Base-by-base conservation (phyloP, 2,888 invertebrate genomes). In the Xestoiulus laeticollis region DNA sequence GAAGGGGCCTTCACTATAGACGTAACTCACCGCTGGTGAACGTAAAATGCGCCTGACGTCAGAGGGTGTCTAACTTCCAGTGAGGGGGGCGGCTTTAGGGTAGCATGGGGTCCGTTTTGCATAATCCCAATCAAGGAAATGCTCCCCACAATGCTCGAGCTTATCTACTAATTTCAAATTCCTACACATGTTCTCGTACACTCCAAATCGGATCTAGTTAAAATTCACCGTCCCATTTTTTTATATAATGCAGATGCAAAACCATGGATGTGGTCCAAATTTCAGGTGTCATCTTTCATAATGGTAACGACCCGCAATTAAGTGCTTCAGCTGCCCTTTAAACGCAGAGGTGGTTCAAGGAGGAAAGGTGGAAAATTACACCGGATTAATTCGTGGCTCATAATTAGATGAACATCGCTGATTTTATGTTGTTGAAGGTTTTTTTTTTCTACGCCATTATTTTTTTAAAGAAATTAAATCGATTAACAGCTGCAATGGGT, bases 391-490 rank as follows among this genome's bases (percentile, higher is more conserved):
- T 68, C 59, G 59, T 22, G 19, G 22, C 59, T 68, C 59, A 22
- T 22, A 68, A 68, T 68, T 68, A 68, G 59, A 68, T 68, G 59
- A 68, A 68, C 59, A 68, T 68, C 59, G 59, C 22, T 22, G 59
- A 22, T 22, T 68, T 68, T 68, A 68, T 68, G 59, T 10, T 68
- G 59, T 68, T n/a, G 19, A n/a, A n/a, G 16, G 19, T n/a, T 1
- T 19, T 53, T 53, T 53, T 53, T 53, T 53, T 19, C 53, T 16
- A 53, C 53, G 59, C 59, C 59, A 68, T 68, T 68, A 1, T 68
- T n/a, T 68, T 68, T 22, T 22, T 22, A 1, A 22, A 68, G n/a
- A 8, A 68, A 68, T 68, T 68, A 68, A n/a, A 22, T 3, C 59
- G 5, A 8, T 22, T 8, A 19, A 22, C 59, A 68, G 59, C 59